phyloP scores from a whole-genome alignment of 2,113 vertebrate genomes.

The Apaloderma vittatum region DNA sequence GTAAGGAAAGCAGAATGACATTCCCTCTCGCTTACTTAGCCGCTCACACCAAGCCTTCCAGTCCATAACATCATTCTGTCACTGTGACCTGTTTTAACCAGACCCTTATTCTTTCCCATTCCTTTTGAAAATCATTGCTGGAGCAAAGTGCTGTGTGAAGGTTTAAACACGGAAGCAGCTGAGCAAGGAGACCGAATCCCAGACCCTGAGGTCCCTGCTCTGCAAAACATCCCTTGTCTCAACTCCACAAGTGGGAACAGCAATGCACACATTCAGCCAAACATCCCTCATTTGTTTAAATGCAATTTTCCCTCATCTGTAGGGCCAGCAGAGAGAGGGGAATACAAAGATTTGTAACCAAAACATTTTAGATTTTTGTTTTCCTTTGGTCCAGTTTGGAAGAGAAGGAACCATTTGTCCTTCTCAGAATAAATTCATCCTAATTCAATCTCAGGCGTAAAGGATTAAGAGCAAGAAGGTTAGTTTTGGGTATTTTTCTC shows the following conservation, averaged over 20 bases:
- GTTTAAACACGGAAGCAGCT: rapidly evolving
- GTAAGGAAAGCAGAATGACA: not conserved
- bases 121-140: not conserved
- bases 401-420: not conserved
- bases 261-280: not conserved
- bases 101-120: not conserved
- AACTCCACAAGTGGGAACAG: rapidly evolving
- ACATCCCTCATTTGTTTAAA: not conserved
- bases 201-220: rapidly evolving
- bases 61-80: not conserved
- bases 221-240: not conserved
- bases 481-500: too few species aligned
- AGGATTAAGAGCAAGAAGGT: not conserved
- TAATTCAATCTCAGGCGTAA: not conserved
- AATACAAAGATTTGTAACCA: not conserved
- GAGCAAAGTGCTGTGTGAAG: not conserved
- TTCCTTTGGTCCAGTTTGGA: not conserved
- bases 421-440: not conserved
- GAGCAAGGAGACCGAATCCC: not conserved
- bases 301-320: not conserved
- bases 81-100: not conserved
- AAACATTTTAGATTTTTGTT: not conserved
- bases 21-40: not conserved
- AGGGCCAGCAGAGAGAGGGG: not conserved
- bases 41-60: not conserved